Evolutionary conservation across 1,140 invertebrate species (phyloP), one percentile per base, ranked within the genome.

Genomic region (Lepidostoma basale): DNA sequence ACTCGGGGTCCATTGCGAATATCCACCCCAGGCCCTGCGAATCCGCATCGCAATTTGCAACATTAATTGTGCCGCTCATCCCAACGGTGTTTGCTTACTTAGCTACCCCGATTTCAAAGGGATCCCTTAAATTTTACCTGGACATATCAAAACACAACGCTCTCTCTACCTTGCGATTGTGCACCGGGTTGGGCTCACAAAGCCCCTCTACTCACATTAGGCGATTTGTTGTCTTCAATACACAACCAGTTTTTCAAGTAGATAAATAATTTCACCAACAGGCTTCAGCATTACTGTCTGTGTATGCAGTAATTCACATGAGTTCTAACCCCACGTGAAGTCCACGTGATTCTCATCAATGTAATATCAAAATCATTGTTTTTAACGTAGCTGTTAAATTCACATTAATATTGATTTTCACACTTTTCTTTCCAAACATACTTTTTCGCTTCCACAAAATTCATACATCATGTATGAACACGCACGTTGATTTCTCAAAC

Each of bases 121-220:
- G 30, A 18, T 14, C 54, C 54, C 54, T 58, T 36, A 58, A 39
- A 36, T 58, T 58, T 36, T 58, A 58, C 54, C 54, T 58, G 54
- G 54, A 58, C 54, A 36, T 20, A 58, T 58, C 54, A 58, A 36
- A 36, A 20, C 54, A 58, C 33, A 36, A 39, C 18, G 8, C 14
- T 12, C 14, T 18, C 8, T 8, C 28, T 8, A 25, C 6, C 12
- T 14, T 6, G 12, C 20, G 16, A 26, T n/a, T 26, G 14, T 14
- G 23, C 22, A 20, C 28, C 16, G 28, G 33, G n/a, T 22, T 28
- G 23, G 47, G 25, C 47, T n/a, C 28, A 12, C 18, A 25, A 52
- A 28, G 22, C 23, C 47, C 23, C 47, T 26, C 25, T 12, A 12
- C 14, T 18, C 20, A 22, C 10, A 23, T 26, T 54, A 54, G 28